Evolutionary conservation across 2,113 vertebrate species (phyloP).

Genomic region (Elachura formosa): DNA sequence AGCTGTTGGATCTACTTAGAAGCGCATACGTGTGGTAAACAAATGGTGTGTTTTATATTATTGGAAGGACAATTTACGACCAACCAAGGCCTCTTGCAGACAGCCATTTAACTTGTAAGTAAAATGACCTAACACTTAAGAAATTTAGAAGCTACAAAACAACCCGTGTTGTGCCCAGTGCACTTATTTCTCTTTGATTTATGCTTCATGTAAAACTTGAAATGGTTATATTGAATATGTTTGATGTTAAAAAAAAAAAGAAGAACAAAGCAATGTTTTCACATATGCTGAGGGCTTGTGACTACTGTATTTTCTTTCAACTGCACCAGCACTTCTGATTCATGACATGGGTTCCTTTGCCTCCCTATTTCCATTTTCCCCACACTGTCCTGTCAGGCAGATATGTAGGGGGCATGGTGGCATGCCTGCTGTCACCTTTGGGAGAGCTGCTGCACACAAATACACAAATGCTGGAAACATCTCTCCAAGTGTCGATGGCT

Average conservation of each 20-base stretch:
- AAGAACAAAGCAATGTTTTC: neutral
- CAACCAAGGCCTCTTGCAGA: slow-evolving; percentile 57
- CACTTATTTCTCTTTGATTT: slow-evolving; percentile 38
- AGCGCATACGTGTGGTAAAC: slow-evolving; percentile 61
- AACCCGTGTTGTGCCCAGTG: neutral
- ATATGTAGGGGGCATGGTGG: neutral
- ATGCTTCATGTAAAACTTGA: slow-evolving; percentile 47
- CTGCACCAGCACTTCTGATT: neutral
- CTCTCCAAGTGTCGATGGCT: neutral
- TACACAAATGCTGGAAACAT: neutral
- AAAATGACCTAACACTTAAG: slow-evolving; percentile 75
- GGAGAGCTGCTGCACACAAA: neutral
- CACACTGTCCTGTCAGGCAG: neutral
- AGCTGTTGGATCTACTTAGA: slow-evolving; percentile 63
- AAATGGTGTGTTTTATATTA: slow-evolving; percentile 72
- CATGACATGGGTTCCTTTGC: neutral
- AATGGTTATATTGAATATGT: slow-evolving; percentile 41
- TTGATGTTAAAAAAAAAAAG: slow-evolving; percentile 45
- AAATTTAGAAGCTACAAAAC: slow-evolving; percentile 70
- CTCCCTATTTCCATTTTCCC: neutral
- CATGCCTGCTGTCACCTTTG: neutral
- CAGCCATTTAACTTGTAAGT: slow-evolving; percentile 72
- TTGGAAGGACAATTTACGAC: slow-evolving; percentile 69
- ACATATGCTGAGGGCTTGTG: neutral
- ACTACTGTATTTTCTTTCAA: neutral